A percentile compares a stretch with the other conserved stretches of the same genome.
These are phyloP conservation scores for Tipula confusa DNA, from an alignment of 2,888 invertebrate species.

Conservation along the genomic window DNA sequence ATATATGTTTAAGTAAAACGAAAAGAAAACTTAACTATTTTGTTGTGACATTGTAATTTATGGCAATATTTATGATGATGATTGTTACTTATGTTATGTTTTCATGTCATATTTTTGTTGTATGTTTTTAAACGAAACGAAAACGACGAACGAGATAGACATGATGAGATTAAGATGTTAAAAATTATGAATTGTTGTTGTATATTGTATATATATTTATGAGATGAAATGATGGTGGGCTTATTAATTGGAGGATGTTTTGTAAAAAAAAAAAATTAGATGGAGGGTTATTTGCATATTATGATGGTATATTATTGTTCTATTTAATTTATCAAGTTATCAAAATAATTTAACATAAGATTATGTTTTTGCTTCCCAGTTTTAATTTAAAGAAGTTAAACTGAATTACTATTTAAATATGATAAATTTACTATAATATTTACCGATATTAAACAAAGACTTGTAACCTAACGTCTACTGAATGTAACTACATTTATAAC, in stretches of 20 bases:
- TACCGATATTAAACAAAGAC: too few species aligned
- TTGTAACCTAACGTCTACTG: too few species aligned
- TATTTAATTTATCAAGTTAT: background rate
- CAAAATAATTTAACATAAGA: too few species aligned
- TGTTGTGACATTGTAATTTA: slow-evolving; percentile 12
- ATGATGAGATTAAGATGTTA: slow-evolving; percentile 20
- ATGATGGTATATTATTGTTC: background rate
- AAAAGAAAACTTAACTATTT: background rate
- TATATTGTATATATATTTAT: background rate
- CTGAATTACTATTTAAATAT: too few species aligned
- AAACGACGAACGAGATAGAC: background rate
- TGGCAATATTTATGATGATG: slow-evolving; percentile 16
- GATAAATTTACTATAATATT: too few species aligned
- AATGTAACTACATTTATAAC: too few species aligned
- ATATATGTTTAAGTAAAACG: background rate
- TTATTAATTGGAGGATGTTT: background rate
- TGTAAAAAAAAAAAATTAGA: background rate
- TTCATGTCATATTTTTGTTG: background rate
- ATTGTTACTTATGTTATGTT: slow-evolving; percentile 12
- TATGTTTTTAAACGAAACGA: background rate
- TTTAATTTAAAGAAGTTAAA: too few species aligned
- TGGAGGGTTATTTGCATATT: background rate
- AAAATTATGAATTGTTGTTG: background rate
- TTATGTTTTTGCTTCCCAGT: too few species aligned
- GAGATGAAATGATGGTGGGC: background rate